These are phyloP conservation scores for Ptilodon capucinus DNA, from an alignment of 2,888 invertebrate species.

Conservation along the genomic window DNA sequence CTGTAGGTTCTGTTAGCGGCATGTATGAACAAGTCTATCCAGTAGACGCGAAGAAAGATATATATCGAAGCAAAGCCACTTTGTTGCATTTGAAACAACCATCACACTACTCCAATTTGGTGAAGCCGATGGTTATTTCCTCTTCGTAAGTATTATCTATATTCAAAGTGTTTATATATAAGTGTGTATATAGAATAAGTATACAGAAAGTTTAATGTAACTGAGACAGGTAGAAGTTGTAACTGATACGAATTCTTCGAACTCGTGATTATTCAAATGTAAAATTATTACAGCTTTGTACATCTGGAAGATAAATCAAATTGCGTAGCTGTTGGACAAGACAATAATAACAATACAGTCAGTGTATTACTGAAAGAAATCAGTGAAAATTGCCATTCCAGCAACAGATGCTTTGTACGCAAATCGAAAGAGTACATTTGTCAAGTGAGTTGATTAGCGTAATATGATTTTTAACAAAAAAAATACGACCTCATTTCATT, in stretches of 20 bases:
- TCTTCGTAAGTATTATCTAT: slow-evolving; percentile 69
- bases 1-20: slow-evolving; percentile 81
- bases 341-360: slow-evolving; percentile 74
- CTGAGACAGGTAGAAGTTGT: no score
- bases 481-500: no score
- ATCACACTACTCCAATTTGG: slow-evolving; percentile 83
- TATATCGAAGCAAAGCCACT: slow-evolving; percentile 83
- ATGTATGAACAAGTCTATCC: slow-evolving; percentile 87
- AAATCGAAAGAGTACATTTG: slow-evolving; percentile 56
- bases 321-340: slow-evolving; percentile 85
- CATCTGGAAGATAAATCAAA: slow-evolving; percentile 61
- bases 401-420: slow-evolving; percentile 81
- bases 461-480: no score
- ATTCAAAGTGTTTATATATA: no score
- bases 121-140: slow-evolving; percentile 84
- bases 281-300: slow-evolving; percentile 45
- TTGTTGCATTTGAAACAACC: slow-evolving; percentile 84
- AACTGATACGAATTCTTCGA: background rate
- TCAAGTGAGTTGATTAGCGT: slow-evolving; percentile 48
- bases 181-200: no score
- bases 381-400: slow-evolving; percentile 71
- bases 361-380: slow-evolving; percentile 76
- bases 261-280: background rate
- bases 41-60: slow-evolving; percentile 81
- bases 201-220: no score